These are phyloP conservation scores for Ennomos quercinarius DNA, from an alignment of 2,888 invertebrate species.

Conservation along the genomic window DNA sequence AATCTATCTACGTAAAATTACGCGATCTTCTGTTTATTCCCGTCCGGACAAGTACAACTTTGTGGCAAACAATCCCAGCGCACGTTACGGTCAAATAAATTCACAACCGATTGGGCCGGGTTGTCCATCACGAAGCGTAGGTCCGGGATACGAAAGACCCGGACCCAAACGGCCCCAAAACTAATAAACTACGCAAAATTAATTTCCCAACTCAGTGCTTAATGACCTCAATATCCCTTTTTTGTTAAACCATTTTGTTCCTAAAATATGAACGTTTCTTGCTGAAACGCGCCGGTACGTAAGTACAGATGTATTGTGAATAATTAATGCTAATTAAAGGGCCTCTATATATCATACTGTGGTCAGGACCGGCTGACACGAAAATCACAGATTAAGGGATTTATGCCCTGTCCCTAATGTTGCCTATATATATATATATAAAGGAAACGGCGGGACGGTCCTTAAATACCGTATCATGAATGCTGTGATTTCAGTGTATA, in stretches of 20 bases:
- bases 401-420: slow-evolving; percentile 36
- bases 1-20: no score
- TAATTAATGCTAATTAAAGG: slow-evolving; percentile 37
- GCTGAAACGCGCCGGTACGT: slow-evolving; percentile 7
- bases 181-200: slow-evolving; percentile 32
- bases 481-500: neutral
- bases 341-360: slow-evolving; percentile 46
- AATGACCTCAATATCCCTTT: slow-evolving; percentile 24
- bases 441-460: slow-evolving; percentile 5
- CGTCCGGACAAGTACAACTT: slow-evolving; percentile 2
- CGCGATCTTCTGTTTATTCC: no score
- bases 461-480: neutral
- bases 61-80: slow-evolving; percentile 19
- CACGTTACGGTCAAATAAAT: slow-evolving; percentile 22
- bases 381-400: slow-evolving; percentile 51
- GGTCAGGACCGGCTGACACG: slow-evolving; percentile 44
- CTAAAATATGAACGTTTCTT: slow-evolving; percentile 25
- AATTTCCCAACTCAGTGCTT: slow-evolving; percentile 24
- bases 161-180: slow-evolving; percentile 12
- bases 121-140: slow-evolving; percentile 18
- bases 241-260: slow-evolving; percentile 15
- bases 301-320: slow-evolving; percentile 35
- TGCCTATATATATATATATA: slow-evolving; percentile 13
- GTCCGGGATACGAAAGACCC: neutral
- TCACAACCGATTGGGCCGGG: slow-evolving; percentile 22